Percentiles rank a stretch among this genome's conserved stretches.
Conservation (phyloP, 2,113 vertebrate genomes). For the Tenrec ecaudatus region DNA sequence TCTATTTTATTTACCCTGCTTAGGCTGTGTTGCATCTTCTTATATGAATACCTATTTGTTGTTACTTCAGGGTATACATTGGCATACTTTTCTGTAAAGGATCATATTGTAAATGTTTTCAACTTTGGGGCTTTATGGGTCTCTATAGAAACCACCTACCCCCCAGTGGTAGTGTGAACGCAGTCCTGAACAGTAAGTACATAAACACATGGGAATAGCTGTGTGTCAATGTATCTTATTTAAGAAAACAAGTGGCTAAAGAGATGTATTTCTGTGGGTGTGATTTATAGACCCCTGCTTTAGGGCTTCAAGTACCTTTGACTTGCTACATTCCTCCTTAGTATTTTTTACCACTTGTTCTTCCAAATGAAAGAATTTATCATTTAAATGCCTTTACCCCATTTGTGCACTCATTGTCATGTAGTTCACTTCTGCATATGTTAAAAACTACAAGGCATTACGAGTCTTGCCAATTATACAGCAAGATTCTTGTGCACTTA, state of each 20-base stretch:
- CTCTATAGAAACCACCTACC: neutral
- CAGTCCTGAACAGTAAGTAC: neutral
- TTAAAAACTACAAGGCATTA: neutral
- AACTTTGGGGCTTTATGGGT: neutral
- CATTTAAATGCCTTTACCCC: neutral
- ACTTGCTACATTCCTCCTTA: neutral
- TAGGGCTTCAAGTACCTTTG: neutral
- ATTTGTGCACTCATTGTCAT: neutral
- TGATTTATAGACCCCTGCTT: neutral
- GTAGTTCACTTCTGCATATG: neutral
- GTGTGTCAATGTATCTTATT: neutral
- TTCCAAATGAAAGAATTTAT: neutral
- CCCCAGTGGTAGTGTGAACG: neutral
- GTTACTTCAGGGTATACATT: neutral
- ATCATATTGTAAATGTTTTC: neutral
- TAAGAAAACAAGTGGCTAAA: neutral
- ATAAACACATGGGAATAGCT: neutral
- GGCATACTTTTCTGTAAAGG: neutral
- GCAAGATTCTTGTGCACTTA: neutral
- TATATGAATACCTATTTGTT: neutral
- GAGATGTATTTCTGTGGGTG: neutral
- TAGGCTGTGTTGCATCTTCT: neutral
- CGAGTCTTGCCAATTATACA: neutral
- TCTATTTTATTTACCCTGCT: neutral
- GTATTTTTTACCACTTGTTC: neutral